Conservation (phyloP, 2,113 vertebrate genomes). For the Datnioides undecimradiatus region DNA sequence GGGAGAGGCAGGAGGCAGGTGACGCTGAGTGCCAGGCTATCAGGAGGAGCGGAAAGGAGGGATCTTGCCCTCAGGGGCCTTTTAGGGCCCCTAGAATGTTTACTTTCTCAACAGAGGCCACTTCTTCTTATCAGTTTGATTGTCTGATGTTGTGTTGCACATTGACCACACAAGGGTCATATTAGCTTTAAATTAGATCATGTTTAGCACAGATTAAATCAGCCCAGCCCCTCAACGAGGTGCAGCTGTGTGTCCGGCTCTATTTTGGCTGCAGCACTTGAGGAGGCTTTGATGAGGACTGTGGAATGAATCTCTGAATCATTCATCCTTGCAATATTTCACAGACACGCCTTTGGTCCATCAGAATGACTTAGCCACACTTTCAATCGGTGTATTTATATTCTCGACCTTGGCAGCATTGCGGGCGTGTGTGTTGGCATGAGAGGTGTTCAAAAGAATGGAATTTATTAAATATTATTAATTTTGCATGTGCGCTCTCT, state of each 20-base stretch:
- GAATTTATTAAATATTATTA: slow-evolving; percentile 40
- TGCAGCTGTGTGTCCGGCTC: slow-evolving; percentile 75
- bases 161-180: slow-evolving; percentile 69
- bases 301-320: slow-evolving; percentile 55
- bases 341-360: slow-evolving; percentile 53
- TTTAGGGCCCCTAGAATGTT: neutral
- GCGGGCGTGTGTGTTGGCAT: neutral
- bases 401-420: slow-evolving; percentile 44
- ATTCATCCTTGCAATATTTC: slow-evolving; percentile 52
- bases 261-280: slow-evolving; percentile 67
- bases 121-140: slow-evolving; percentile 59
- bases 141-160: slow-evolving; percentile 50
- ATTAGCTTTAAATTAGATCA: slow-evolving; percentile 80
- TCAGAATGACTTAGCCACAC: slow-evolving; percentile 47
- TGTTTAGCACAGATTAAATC: slow-evolving; percentile 81
- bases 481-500: slow-evolving; percentile 13
- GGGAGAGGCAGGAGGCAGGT: neutral
- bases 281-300: slow-evolving; percentile 75
- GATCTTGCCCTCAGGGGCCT: neutral
- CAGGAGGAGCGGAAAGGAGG: neutral
- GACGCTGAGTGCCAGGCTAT: neutral
- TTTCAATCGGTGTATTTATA: slow-evolving; percentile 36
- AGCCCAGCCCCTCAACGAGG: slow-evolving; percentile 68
- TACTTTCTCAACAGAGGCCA: slow-evolving; percentile 39
- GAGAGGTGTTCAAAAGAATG: slow-evolving; percentile 55